Conservation (phyloP, 2,888 invertebrate genomes). For the Tipula unca region DNA sequence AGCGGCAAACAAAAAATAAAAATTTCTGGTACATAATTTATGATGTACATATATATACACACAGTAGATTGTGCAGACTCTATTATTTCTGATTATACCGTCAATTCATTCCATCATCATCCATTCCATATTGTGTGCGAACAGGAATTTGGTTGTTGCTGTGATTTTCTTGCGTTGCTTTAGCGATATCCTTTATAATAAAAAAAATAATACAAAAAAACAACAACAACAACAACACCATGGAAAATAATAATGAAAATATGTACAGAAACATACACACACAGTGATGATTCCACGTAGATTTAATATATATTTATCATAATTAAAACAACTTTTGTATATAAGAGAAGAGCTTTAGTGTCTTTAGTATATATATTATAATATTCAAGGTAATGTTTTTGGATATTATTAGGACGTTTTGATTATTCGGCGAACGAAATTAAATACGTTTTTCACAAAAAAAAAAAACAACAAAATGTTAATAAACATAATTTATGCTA, state of each 20-base stretch:
- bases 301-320: neutral
- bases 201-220: neutral
- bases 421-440: neutral
- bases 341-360: neutral
- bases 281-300: neutral
- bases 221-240: neutral
- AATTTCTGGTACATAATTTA: neutral
- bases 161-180: neutral
- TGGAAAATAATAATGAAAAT: neutral
- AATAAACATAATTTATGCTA: neutral
- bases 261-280: neutral
- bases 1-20: neutral
- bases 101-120: neutral
- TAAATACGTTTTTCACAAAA: neutral
- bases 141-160: neutral
- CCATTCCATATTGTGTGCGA: neutral
- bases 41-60: neutral
- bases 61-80: neutral
- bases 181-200: neutral
- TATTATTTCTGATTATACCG: neutral
- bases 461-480: too few relatives aligned
- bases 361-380: neutral
- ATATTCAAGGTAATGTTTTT: neutral
- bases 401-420: neutral
- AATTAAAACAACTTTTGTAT: neutral